phyloP scores from a whole-genome alignment of 1,140 invertebrate species.

The Apis dorsata region DNA sequence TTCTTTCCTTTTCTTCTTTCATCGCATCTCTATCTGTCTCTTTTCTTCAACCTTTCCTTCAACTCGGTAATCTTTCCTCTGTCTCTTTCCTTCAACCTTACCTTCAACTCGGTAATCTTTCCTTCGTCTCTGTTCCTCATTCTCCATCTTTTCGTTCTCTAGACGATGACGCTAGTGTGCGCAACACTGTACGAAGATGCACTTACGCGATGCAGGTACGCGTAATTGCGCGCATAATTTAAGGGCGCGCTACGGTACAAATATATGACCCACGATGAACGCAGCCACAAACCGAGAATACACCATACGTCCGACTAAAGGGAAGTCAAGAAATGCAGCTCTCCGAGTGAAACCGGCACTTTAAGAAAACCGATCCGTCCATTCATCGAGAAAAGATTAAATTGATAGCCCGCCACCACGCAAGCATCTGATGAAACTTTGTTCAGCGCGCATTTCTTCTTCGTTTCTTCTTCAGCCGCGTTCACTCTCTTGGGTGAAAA shows the following conservation, averaged over 20 bases:
- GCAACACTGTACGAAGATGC: constrained; percentile 40
- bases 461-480: neutral
- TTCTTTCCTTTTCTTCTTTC: neutral
- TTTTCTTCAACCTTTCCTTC: too few species aligned
- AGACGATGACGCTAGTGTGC: constrained; percentile 16
- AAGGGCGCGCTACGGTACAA: constrained; percentile 67
- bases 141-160: constrained; percentile 23
- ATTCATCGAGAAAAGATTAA: constrained; percentile 67
- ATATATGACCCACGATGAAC: constrained; percentile 52
- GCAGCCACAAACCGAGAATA: constrained; percentile 19
- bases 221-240: constrained; percentile 78
- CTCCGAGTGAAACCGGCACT: constrained; percentile 65
- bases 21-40: neutral
- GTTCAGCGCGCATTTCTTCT: neutral
- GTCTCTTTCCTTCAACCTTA: neutral
- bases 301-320: constrained; percentile 12
- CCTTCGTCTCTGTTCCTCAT: neutral
- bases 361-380: constrained; percentile 74
- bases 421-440: constrained; percentile 41
- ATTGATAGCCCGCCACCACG: constrained; percentile 67
- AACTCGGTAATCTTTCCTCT: neutral
- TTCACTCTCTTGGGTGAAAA: neutral
- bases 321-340: constrained; percentile 45
- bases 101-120: neutral
- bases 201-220: constrained; percentile 58